Base-by-base conservation (phyloP, 1,140 invertebrate genomes). In the Sminthurinus signatus region DNA sequence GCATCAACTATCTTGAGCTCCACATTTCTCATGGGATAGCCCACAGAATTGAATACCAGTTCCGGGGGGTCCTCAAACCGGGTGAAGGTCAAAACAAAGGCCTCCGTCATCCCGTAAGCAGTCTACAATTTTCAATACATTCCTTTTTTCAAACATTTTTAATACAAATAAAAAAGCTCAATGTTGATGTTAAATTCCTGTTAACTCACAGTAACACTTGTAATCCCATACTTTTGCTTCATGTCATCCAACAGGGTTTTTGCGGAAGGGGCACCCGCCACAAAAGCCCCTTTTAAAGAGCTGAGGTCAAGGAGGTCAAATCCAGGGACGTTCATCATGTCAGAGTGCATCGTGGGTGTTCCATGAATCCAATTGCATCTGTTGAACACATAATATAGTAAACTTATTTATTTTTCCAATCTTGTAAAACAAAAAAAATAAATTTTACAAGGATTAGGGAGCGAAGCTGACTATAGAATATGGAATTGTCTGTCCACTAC, bases 301-400 rank as follows among this genome's bases (percentile, higher is more conserved):
- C 72, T 73, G 19, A 81, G 39, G 62, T 82, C 73, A 62, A 73
- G 76, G 14, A 71, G 64, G n/a, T 72, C 54, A 58, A 78, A 75
- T 0, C 76, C 65, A 0, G 75, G 76, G 32, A 75, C 75, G 56
- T 79, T 78, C 46, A 93, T 72, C 59, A 92, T 80, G 75, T 97
- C 92, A 59, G 96, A 87, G 75, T 89, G 93, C 94, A 98, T 98
- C 0, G 94, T 98, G 4, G 96, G 96, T 0, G 95, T 97, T 15
- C 95, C 95, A 72, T 88, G 90, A 17, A 91, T 76, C 4, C 88
- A 75, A 2, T 84, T 85, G 72, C 91, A 93, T 73, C 86, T 87
- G 75, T 93, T n/a, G n/a, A n/a, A n/a, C n/a, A n/a, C n/a, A n/a
- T n/a, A n/a, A n/a, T n/a, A n/a, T n/a, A n/a, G n/a, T n/a, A n/a